Percentiles rank a stretch among this genome's conserved stretches.
Evolutionary conservation across 2,797 vertebrate species (phyloP).

Genomic region (Poeciliopsis presidionis): DNA sequence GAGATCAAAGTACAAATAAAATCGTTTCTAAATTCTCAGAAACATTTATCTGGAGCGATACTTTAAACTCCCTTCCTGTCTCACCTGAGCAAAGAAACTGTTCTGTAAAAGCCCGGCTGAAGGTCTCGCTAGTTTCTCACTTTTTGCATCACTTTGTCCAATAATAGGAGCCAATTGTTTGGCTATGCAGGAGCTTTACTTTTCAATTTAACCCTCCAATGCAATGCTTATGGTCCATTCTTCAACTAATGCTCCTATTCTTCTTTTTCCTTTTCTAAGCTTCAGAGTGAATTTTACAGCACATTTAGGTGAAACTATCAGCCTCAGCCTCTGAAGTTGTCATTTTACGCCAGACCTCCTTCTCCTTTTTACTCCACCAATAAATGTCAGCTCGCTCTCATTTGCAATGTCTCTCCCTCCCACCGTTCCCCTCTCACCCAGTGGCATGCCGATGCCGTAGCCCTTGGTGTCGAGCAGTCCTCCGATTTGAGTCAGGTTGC

Average conservation of each 20-base stretch:
- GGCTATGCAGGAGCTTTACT: constrained; percentile 49
- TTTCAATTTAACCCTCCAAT: constrained; percentile 49
- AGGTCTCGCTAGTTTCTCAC: constrained; percentile 41
- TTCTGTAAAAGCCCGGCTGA: constrained; percentile 30
- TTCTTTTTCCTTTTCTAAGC: constrained; percentile 24
- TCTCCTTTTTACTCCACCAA: not conserved
- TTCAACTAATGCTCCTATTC: constrained; percentile 38
- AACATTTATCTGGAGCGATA: constrained; percentile 38
- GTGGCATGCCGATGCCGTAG: constrained; percentile 98
- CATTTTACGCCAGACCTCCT: constrained; percentile 28
- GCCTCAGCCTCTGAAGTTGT: constrained; percentile 26
- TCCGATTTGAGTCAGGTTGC: constrained; percentile 99
- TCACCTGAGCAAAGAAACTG: constrained; percentile 35
- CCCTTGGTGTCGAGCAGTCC: constrained; percentile 99
- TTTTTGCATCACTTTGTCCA: constrained; percentile 56
- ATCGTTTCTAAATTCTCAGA: constrained; percentile 27
- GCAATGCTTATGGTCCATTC: constrained; percentile 49
- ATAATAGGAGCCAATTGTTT: constrained; percentile 47
- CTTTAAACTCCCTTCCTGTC: constrained; percentile 44
- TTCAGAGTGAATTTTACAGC: constrained; percentile 42
- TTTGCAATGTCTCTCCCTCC: not conserved
- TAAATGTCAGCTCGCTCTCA: not conserved
- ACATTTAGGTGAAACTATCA: constrained; percentile 26
- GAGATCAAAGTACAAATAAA: constrained; percentile 55
- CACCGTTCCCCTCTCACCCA: constrained; percentile 83